Evolutionary conservation across 2,888 invertebrate genomes (phyloP).

Genomic region (Drosophila tanythrix): DNA sequence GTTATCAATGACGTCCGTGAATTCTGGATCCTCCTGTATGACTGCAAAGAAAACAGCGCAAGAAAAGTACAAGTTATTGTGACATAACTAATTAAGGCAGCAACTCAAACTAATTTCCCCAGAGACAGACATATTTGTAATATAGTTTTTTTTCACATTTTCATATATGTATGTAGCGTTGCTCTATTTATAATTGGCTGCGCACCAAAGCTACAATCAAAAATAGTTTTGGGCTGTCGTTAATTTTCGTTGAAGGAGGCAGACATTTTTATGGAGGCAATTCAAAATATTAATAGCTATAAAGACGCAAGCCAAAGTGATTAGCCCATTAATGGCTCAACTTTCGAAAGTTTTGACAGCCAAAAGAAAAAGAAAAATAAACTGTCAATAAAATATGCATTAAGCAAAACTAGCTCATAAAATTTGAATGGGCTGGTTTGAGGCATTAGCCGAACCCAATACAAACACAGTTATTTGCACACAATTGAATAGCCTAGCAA

Average conservation of each 20-base stretch:
- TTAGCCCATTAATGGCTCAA: constrained; percentile 31
- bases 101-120: constrained; percentile 15
- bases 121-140: neutral
- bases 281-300: constrained; percentile 45
- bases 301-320: constrained; percentile 27
- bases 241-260: constrained; percentile 24
- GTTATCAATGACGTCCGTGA: constrained; percentile 95
- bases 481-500: constrained; percentile 18
- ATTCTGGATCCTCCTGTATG: constrained; percentile 93
- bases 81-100: constrained; percentile 36
- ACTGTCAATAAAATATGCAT: constrained; percentile 50
- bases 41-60: constrained; percentile 86
- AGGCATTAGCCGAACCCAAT: neutral
- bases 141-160: neutral
- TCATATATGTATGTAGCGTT: neutral
- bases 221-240: constrained; percentile 5
- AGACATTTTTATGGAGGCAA: constrained; percentile 44
- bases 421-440: neutral
- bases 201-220: neutral
- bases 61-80: constrained; percentile 1
- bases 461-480: neutral
- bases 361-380: constrained; percentile 9
- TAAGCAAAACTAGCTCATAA: constrained; percentile 16
- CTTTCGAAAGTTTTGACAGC: constrained; percentile 47
- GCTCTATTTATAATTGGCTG: constrained; percentile 18